These are phyloP conservation scores for Vipera latastei DNA, from an alignment of 2,797 vertebrate genomes.

Conservation along the genomic window DNA sequence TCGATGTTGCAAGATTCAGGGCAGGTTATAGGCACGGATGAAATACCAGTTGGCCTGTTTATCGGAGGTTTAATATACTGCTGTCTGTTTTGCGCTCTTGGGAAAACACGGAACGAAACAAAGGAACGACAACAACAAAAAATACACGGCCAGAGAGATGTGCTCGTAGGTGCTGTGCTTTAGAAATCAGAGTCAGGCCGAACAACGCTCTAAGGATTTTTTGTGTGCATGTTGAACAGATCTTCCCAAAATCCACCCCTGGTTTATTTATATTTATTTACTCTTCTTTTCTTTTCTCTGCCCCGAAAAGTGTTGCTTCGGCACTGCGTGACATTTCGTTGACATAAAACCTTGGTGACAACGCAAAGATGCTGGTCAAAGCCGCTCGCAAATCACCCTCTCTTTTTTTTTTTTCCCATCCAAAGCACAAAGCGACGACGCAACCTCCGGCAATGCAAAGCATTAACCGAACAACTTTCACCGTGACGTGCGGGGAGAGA, in stretches of 20 bases:
- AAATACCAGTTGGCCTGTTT: background rate
- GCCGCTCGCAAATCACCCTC: conserved; percentile 4
- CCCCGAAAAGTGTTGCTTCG: background rate
- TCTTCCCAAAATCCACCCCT: background rate
- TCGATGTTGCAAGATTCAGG: background rate
- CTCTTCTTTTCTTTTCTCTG: background rate
- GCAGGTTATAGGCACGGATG: background rate
- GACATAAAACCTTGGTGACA: background rate
- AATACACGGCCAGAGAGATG: conserved; percentile 29
- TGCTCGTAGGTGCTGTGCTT: conserved; percentile 27
- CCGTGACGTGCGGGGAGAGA: background rate
- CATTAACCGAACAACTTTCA: conserved; percentile 6
- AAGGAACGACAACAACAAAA: background rate
- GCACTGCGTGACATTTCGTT: background rate
- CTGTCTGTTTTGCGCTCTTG: background rate
- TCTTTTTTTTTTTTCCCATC: background rate
- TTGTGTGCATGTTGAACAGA: background rate
- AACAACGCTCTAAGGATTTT: background rate
- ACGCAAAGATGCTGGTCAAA: conserved; percentile 33
- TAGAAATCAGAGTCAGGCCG: background rate
- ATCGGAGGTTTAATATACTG: background rate
- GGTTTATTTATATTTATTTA: too few species aligned
- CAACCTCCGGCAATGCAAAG: conserved; percentile 1
- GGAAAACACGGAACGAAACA: background rate
- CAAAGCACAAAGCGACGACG: background rate